Evolutionary conservation across 1,140 invertebrate species (phyloP).

Genomic region (Varroa destructor): DNA sequence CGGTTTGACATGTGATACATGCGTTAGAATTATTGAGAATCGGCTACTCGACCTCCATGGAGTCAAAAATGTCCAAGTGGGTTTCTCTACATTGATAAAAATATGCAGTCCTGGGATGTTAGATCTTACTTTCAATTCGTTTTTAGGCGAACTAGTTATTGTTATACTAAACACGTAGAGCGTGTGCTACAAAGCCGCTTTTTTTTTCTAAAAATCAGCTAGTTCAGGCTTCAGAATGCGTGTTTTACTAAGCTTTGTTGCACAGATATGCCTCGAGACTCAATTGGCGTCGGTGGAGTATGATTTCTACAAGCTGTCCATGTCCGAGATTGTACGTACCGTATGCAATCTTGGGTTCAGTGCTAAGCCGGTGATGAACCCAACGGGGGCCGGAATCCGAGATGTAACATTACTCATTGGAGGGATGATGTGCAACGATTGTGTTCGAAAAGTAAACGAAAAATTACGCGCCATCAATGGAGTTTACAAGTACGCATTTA

Average conservation of each 20-base stretch:
- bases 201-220: too few species aligned
- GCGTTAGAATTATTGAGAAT: conserved; percentile 59
- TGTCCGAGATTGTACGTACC: conserved; percentile 19
- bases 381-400: background rate
- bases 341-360: conserved; percentile 19
- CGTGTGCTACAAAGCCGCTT: too few species aligned
- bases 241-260: too few species aligned
- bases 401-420: conserved; percentile 12
- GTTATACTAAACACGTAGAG: too few species aligned
- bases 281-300: conserved; percentile 1
- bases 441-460: conserved; percentile 7
- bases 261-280: conserved; percentile 9
- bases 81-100: conserved; percentile 37
- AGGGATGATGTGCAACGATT: conserved; percentile 24
- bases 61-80: conserved; percentile 52
- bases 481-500: background rate
- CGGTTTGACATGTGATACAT: conserved; percentile 70
- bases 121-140: too few species aligned
- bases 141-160: too few species aligned
- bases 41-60: conserved; percentile 49
- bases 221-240: too few species aligned
- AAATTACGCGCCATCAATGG: conserved; percentile 5
- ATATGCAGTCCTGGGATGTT: conserved; percentile 29
- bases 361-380: background rate
- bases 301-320: background rate